Evolutionary conservation across 2,797 vertebrate genomes (phyloP).

Genomic region (Notoglanidium macrostoma): DNA sequence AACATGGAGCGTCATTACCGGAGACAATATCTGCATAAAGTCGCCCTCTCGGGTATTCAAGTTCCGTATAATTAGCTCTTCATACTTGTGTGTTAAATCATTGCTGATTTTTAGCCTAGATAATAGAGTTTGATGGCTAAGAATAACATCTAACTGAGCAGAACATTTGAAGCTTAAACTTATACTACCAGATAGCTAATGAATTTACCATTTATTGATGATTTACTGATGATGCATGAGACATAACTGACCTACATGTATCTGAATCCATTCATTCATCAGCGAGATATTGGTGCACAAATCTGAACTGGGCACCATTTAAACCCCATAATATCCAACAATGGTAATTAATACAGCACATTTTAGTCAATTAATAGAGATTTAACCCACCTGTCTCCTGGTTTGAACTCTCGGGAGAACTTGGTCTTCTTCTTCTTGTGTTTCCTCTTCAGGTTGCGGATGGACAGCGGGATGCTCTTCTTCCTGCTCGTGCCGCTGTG

Average conservation of each 20-base stretch:
- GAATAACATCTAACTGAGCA: neutral
- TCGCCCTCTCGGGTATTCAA: neutral
- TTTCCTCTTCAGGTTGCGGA: conserved; percentile 95
- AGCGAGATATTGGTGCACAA: neutral
- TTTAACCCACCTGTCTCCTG: conserved; percentile 86
- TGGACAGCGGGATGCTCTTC: conserved; percentile 94
- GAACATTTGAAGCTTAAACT: neutral
- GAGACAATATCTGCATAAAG: neutral
- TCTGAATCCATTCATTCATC: neutral
- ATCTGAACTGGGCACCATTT: neutral
- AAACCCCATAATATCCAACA: neutral
- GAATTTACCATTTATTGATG: neutral
- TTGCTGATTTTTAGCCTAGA: neutral
- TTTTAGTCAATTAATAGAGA: neutral
- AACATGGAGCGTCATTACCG: neutral
- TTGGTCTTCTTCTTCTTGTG: conserved; percentile 98
- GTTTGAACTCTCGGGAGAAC: conserved; percentile 91
- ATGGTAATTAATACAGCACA: neutral
- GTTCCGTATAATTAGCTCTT: neutral
- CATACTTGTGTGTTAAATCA: neutral
- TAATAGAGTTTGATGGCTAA: neutral
- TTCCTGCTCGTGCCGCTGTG: conserved; percentile 87
- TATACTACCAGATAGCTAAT: neutral
- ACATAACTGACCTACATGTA: neutral
- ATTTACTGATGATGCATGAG: neutral